Evolutionary conservation across 2,888 invertebrate genomes (phyloP).

Genomic region (Lagria hirta): DNA sequence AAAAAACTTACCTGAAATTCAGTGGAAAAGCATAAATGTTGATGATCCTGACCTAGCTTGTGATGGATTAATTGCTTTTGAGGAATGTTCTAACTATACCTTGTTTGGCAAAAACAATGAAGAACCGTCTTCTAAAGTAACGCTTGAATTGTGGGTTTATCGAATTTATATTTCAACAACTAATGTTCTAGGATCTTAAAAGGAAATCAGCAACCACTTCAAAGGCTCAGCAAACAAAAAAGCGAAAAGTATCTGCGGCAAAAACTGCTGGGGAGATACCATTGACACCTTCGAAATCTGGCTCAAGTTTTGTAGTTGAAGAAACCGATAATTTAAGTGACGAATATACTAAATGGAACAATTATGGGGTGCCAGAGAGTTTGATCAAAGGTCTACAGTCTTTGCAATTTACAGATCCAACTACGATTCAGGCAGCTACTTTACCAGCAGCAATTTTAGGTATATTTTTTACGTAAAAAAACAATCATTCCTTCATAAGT

Average conservation of each 20-base stretch:
- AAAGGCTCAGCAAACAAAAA: conserved; percentile 10
- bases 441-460: conserved; percentile 85
- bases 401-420: conserved; percentile 80
- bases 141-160: neutral
- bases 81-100: conserved; percentile 73
- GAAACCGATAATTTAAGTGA: conserved; percentile 3
- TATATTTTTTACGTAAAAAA: conserved; percentile 36
- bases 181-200: conserved; percentile 36
- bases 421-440: conserved; percentile 81
- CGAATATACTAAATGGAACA: conserved; percentile 59
- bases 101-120: conserved; percentile 52
- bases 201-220: conserved; percentile 24
- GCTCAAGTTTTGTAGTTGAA: neutral
- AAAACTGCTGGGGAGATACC: neutral
- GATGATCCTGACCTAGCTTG: conserved; percentile 4
- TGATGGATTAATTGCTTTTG: conserved; percentile 72
- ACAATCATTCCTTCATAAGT: conserved; percentile 5
- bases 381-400: conserved; percentile 74
- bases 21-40: conserved; percentile 5
- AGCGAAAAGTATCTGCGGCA: conserved; percentile 19
- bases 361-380: conserved; percentile 67
- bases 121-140: conserved; percentile 1
- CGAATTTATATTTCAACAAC: conserved; percentile 33
- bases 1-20: conserved; percentile 1
- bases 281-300: conserved; percentile 26